Evolutionary conservation across 1,140 invertebrate species (phyloP), one percentile per base, ranked within the genome.

Genomic region (Battus philenor): DNA sequence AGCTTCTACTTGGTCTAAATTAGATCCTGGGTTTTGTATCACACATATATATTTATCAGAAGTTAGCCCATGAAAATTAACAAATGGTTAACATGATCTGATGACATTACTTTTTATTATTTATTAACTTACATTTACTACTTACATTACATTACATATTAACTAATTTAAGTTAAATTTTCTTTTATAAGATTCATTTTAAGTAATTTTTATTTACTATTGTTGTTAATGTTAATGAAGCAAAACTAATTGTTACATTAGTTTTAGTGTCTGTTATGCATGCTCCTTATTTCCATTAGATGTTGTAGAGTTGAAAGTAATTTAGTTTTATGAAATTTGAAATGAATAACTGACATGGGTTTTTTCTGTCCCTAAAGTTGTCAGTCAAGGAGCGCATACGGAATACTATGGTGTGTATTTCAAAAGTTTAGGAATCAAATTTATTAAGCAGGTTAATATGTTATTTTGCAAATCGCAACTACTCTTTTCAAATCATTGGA

Each of bases 401-500:
- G 73, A 79, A 57, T 69, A 60, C 34, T 77, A 76, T 59, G 73
- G 76, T 80, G 71, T 75, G 76, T 77, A 79, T 75, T 54, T 41
- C 27, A 34, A 30, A 48, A 43, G 18, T 33, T 33, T 46, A 47
- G 50, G 47, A 30, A 32, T 65, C 44, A 41, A 16, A 43, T 58
- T 60, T 44, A 50, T 49, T 47, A 49, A 56, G 51, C 44, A 65
- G 27, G 47, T 54, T 39, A 36, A 36, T 39, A 51, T 49, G 38
- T 34, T 20, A 16, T 44, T 11, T 38, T 8, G 6, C 24, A 27
- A n/a, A 22, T 13, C 27, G 50, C 54, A 50, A 51, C 34, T 54
- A 17, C 49, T 32, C 47, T 36, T 4, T 11, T 41, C 45, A 52
- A 16, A 22, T n/a, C 39, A 46, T 39, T 26, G 38, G 33, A 30